A percentile compares a stretch with the other conserved stretches of the same genome.
Evolutionary conservation across 2,888 invertebrate species (phyloP).

Genomic region (Pecten maximus): DNA sequence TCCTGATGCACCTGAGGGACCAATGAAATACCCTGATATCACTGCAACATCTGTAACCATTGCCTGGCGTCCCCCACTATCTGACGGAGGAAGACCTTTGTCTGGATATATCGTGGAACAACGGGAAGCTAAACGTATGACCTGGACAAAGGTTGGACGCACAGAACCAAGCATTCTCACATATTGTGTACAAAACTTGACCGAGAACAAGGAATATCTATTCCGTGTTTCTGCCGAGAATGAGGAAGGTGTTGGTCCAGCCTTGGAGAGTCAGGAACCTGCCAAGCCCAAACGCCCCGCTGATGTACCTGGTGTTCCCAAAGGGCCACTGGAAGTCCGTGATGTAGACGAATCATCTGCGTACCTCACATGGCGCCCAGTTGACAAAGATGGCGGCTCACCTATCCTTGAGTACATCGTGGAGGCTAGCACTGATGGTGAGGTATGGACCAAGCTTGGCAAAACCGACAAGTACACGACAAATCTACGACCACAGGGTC

Average conservation of each 20-base stretch:
- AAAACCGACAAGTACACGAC: constrained; percentile 57
- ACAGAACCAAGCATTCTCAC: constrained; percentile 69
- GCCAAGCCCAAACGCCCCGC: constrained; percentile 70
- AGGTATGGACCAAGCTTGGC: constrained; percentile 75
- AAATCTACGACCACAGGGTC: constrained; percentile 87
- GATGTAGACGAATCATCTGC: constrained; percentile 87
- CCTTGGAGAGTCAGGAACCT: constrained; percentile 66
- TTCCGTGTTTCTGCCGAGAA: constrained; percentile 79
- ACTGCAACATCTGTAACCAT: constrained; percentile 71
- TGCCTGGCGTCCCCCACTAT: constrained; percentile 79
- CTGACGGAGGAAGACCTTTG: constrained; percentile 80
- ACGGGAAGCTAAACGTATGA: constrained; percentile 95
- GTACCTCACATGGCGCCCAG: constrained; percentile 92
- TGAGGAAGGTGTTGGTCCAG: constrained; percentile 76
- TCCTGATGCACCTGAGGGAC: constrained; percentile 75
- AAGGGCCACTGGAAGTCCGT: constrained; percentile 84
- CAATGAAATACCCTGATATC: constrained; percentile 70
- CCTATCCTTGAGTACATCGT: constrained; percentile 90
- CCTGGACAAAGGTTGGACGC: constrained; percentile 85
- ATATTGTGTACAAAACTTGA: constrained; percentile 84
- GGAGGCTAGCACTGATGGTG: constrained; percentile 87
- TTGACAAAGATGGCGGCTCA: constrained; percentile 90
- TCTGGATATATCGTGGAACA: constrained; percentile 76
- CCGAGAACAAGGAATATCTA: constrained; percentile 84
- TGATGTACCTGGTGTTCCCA: constrained; percentile 77